Evolutionary conservation across 2,888 invertebrate species (phyloP).

Genomic region (Gymnosoma rotundatum): DNA sequence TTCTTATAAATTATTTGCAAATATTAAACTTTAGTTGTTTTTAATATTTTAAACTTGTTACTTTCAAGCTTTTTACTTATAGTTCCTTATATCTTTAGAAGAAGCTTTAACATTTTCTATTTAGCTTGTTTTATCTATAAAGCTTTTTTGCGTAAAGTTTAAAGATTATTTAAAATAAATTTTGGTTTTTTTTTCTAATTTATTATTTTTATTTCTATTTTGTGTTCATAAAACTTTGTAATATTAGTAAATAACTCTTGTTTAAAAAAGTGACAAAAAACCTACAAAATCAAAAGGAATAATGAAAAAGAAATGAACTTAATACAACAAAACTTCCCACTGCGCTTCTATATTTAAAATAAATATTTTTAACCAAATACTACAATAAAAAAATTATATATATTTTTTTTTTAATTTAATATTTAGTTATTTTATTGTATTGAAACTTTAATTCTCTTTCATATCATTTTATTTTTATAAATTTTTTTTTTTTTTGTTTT

Average conservation of each 20-base stretch:
- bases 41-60: slow-evolving; percentile 18
- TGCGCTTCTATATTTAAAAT: slow-evolving; percentile 80
- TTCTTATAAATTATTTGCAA: background rate
- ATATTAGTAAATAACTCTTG: slow-evolving; percentile 26
- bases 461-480: slow-evolving; percentile 34
- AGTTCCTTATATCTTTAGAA: background rate
- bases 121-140: slow-evolving; percentile 47
- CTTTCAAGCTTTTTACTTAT: slow-evolving; percentile 7
- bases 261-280: slow-evolving; percentile 50
- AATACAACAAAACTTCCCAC: slow-evolving; percentile 82
- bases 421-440: slow-evolving; percentile 47
- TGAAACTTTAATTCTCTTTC: slow-evolving; percentile 21
- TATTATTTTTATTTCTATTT: slow-evolving; percentile 26
- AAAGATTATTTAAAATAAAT: slow-evolving; percentile 12
- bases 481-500: slow-evolving; percentile 8
- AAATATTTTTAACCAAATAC: slow-evolving; percentile 66
- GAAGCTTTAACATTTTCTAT: slow-evolving; percentile 1
- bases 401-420: slow-evolving; percentile 65
- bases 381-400: slow-evolving; percentile 64
- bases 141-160: slow-evolving; percentile 21
- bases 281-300: slow-evolving; percentile 75
- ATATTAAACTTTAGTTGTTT: slow-evolving; percentile 27
- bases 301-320: slow-evolving; percentile 73
- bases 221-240: slow-evolving; percentile 13
- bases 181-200: slow-evolving; percentile 48